Evolutionary conservation across 2,888 invertebrate species (phyloP).

Genomic region (Thysanoteuthis rhombus): DNA sequence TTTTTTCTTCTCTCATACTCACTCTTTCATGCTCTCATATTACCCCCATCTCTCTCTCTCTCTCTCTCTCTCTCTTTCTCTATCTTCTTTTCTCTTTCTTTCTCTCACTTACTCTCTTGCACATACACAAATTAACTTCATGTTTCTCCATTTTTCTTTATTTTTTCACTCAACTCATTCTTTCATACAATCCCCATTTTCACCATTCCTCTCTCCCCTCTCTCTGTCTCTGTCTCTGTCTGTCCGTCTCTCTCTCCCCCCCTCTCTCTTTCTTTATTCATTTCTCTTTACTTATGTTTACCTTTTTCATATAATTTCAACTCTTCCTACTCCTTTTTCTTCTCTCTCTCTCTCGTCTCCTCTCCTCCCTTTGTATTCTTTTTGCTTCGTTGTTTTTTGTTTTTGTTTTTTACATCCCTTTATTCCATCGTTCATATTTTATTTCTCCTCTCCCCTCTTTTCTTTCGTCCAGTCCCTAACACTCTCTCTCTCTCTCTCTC

Average conservation of each 20-base stretch:
- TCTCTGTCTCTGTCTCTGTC: fast-evolving
- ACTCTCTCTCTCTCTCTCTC: neutral
- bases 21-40: neutral
- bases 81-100: neutral
- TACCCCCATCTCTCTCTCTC: neutral
- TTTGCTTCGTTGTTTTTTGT: too few species aligned
- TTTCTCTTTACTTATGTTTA: too few species aligned
- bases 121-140: too few species aligned
- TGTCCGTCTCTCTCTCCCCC: neutral
- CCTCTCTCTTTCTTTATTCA: neutral
- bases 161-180: neutral
- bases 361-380: neutral
- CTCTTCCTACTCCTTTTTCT: neutral
- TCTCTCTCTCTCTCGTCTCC: neutral
- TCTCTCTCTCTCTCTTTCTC: neutral
- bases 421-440: neutral
- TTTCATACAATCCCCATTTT: neutral
- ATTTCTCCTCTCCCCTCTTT: neutral
- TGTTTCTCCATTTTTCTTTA: neutral
- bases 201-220: neutral
- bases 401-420: neutral
- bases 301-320: too few species aligned
- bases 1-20: neutral
- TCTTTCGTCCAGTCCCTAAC: too few species aligned
- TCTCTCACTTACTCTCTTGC: too few species aligned